Percentiles rank a stretch among this genome's conserved stretches.
Evolutionary conservation across 1,140 invertebrate genomes (phyloP).

Genomic region (Belonocnema kinseyi): DNA sequence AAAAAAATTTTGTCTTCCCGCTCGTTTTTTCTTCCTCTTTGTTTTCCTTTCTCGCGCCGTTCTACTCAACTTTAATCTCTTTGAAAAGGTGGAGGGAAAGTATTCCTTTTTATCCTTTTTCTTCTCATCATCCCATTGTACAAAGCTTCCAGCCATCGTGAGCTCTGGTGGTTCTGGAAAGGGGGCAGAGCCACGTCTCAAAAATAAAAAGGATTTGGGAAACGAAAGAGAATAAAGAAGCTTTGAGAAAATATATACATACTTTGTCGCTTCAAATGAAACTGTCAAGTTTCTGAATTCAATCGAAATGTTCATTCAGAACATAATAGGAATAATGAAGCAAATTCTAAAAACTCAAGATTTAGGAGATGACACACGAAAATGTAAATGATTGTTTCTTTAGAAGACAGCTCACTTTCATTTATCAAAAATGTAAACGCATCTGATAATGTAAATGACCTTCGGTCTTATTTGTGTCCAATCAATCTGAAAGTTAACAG

Average conservation of each 20-base stretch:
- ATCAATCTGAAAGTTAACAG: too few species aligned
- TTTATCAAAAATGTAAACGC: not conserved
- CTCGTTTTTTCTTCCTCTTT: conserved; percentile 7
- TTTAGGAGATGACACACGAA: too few species aligned
- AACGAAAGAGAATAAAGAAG: conserved; percentile 25
- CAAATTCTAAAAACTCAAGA: too few species aligned
- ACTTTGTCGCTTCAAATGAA: conserved; percentile 24
- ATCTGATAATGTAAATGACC: not conserved
- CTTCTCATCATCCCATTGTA: conserved; percentile 30
- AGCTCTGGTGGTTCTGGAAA: conserved; percentile 17
- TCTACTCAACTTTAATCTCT: conserved; percentile 29
- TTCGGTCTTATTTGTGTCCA: not conserved
- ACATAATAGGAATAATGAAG: too few species aligned
- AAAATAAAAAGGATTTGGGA: conserved; percentile 12
- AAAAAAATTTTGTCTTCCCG: conserved; percentile 14
- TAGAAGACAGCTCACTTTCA: not conserved
- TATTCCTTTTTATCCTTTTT: conserved; percentile 28
- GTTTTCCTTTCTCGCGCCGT: conserved; percentile 10
- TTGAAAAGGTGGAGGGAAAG: conserved; percentile 28
- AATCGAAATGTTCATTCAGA: not conserved
- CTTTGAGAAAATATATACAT: conserved; percentile 1
- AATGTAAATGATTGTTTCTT: not conserved
- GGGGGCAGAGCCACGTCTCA: conserved; percentile 17
- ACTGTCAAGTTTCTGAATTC: conserved; percentile 12
- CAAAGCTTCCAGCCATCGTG: conserved; percentile 14